Evolutionary conservation across 2,797 vertebrate species (phyloP).

Genomic region (Schizopygopsis malacanthus): DNA sequence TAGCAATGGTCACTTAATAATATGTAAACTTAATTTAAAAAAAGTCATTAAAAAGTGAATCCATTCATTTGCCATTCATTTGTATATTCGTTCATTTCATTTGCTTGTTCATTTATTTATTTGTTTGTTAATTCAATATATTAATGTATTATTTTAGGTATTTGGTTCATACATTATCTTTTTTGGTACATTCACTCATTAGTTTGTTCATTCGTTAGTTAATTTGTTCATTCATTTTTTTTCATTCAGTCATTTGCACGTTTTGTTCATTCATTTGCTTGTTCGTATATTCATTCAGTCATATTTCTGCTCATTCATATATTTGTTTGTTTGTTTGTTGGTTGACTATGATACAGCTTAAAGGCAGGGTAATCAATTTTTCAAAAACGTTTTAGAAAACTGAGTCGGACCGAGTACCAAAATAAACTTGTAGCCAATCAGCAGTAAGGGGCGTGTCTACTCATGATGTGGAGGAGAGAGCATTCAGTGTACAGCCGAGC

Average conservation of each 20-base stretch:
- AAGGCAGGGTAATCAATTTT: too few species aligned
- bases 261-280: background rate
- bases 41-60: too few species aligned
- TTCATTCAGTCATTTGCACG: background rate
- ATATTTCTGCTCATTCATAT: background rate
- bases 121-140: background rate
- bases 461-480: too few species aligned
- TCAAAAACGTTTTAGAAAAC: too few species aligned
- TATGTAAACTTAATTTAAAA: too few species aligned
- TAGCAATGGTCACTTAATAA: too few species aligned
- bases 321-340: background rate
- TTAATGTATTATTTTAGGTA: too few species aligned
- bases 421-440: too few species aligned
- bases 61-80: background rate
- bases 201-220: background rate
- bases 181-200: background rate
- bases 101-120: background rate
- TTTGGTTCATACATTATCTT: background rate
- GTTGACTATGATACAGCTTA: background rate
- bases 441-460: too few species aligned
- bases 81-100: background rate
- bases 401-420: too few species aligned
- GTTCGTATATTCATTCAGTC: background rate
- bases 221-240: background rate
- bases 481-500: too few species aligned